Evolutionary conservation across 2,113 vertebrate genomes (phyloP), one percentile per base, ranked within the genome.

Genomic region (Chaetops frenatus): DNA sequence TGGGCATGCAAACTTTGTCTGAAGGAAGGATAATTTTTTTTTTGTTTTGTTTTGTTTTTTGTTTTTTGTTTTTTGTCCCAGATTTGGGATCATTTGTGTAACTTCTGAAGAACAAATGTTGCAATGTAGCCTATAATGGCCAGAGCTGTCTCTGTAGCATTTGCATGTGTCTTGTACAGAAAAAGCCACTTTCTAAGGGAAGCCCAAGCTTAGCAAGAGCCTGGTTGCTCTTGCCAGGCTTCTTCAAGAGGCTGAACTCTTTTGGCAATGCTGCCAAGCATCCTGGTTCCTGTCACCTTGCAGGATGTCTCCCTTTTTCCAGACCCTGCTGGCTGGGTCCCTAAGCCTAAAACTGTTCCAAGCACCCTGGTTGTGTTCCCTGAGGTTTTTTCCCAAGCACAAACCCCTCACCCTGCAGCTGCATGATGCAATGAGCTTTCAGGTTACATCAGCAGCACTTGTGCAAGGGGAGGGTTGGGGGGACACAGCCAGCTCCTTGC

Each of bases 381-480:
- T 53, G 85, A 56, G 53, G 20, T 58, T 24, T 14, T 51, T 10
- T 16, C 35, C 15, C 9, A 15, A 9, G 50, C 14, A 17, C 53
- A 6, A 25, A 20, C 23, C 5, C 23, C n/a, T 91, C 62, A 10
- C 1, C 5, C 28, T 48, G 36, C 64, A n/a, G 62, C 5, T 38
- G 81, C 17, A 29, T 94, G 90, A 88, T 93, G 85, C 92, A 96
- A 96, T 5, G 44, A 86, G 60, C 40, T 81, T 25, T 36, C 31
- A 79, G 35, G 36, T 96, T 97, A 72, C 92, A 97, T 94, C 93
- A 97, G 88, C 81, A 65, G 36, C 0, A 1, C 73, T 31, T 24
- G 17, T 1, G 2, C 28, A 5, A 16, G 57, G 62, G 10, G 50
- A 61, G 62, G 15, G 2, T 7, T 7, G 28, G 9, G 2, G 31